Conservation (phyloP, 2,888 invertebrate species). For the Eucera pruinosa region DNA sequence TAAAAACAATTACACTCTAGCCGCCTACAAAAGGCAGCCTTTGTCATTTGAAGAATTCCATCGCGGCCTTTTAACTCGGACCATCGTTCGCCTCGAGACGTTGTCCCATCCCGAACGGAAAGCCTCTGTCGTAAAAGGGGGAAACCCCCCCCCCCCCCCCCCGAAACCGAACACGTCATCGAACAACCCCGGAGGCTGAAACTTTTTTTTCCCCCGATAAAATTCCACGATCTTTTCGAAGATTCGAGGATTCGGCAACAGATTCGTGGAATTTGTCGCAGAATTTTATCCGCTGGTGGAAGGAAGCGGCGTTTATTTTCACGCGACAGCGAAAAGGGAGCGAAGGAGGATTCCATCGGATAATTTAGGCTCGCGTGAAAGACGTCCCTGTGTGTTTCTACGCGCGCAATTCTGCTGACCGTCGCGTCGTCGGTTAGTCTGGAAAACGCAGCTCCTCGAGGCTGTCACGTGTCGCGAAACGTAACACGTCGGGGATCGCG, state of each 20-base stretch:
- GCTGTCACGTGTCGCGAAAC: constrained; percentile 59
- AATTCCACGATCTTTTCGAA: too few relatives aligned
- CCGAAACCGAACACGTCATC: too few relatives aligned
- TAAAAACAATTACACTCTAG: constrained; percentile 78
- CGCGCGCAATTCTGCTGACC: constrained; percentile 46
- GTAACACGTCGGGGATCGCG: constrained; percentile 53
- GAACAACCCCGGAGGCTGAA: not conserved
- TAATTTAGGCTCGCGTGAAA: constrained; percentile 54
- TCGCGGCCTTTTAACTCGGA: constrained; percentile 66
- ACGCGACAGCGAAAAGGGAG: constrained; percentile 33
- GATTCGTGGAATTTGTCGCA: not conserved
- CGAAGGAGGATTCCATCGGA: not conserved
- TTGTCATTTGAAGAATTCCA: constrained; percentile 78
- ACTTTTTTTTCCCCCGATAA: too few relatives aligned
- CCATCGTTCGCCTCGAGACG: constrained; percentile 36
- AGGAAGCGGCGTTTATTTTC: constrained; percentile 15
- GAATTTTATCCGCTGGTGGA: constrained; percentile 25
- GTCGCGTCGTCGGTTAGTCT: constrained; percentile 32
- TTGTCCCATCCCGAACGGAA: constrained; percentile 9
- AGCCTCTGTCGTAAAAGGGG: too few relatives aligned
- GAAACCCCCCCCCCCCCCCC: too few relatives aligned
- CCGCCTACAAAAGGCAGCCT: constrained; percentile 65
- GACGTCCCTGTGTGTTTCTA: constrained; percentile 1
- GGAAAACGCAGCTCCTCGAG: constrained; percentile 46
- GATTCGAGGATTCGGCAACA: constrained; percentile 1